These are phyloP conservation scores for Lymantria dispar DNA, from an alignment of 2,888 invertebrate genomes.

Conservation along the genomic window DNA sequence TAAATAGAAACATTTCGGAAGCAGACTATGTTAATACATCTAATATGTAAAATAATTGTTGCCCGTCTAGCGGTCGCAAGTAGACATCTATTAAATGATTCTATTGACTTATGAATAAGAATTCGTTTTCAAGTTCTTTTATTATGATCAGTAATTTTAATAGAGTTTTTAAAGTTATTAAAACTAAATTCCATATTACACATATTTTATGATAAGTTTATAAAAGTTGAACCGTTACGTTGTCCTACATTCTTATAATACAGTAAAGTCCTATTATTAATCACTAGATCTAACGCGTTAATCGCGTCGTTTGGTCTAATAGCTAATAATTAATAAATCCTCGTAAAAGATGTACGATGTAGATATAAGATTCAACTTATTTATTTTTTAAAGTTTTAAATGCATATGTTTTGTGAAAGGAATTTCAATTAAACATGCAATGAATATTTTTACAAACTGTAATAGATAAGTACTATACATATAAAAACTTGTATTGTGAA, in stretches of 20 bases:
- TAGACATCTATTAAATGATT: constrained; percentile 13
- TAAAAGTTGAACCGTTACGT: background rate
- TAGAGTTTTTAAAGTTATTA: constrained; percentile 5
- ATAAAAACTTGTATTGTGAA: too few species aligned
- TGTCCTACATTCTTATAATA: background rate
- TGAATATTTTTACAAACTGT: too few species aligned
- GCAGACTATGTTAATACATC: constrained; percentile 16
- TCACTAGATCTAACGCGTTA: too few species aligned
- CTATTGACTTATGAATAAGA: constrained; percentile 9
- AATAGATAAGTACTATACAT: too few species aligned
- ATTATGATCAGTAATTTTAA: constrained; percentile 19
- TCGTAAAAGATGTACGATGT: too few species aligned
- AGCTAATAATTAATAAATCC: too few species aligned
- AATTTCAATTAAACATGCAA: too few species aligned
- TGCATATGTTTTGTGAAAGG: too few species aligned
- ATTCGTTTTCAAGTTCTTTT: constrained; percentile 12
- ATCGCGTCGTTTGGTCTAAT: too few species aligned
- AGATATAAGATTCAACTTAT: too few species aligned
- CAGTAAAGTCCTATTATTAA: too few species aligned
- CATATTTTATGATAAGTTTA: constrained; percentile 4
- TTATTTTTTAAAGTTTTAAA: too few species aligned
- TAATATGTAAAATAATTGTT: constrained; percentile 1
- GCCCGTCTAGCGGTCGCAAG: constrained; percentile 6
- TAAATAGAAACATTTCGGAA: constrained; percentile 21
- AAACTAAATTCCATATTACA: constrained; percentile 1